Evolutionary conservation across 1,140 invertebrate genomes (phyloP), one percentile per base, ranked within the genome.

Genomic region (Drosophila nigrodunni): DNA sequence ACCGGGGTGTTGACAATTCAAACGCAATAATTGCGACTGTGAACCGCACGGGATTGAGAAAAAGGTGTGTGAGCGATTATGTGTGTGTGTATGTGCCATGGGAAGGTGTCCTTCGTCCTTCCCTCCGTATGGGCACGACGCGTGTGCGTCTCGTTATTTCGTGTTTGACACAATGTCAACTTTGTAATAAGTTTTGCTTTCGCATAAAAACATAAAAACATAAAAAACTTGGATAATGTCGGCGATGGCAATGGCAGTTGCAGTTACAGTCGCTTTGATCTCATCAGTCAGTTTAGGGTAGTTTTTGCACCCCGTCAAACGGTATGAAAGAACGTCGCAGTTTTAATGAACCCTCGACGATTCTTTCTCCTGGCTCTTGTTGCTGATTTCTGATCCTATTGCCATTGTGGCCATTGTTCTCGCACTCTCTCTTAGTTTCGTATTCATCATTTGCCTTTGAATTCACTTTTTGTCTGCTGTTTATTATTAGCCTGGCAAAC

Each of bases 131-230:
- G 6, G 35, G 47, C 8, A 52, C 68, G 60, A 44, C 68, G 73
- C 69, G 69, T 73, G 74, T 65, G 47, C 47, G 58, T 37, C 41
- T 87, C 83, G 83, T 88, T 88, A 88, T 82, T 82, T 77, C 77
- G 77, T 88, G 85, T 88, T 88, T 89, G 83, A 88, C 83, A 88
- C 83, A 88, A 88, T 88, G 83, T 88, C 83, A 88, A 83, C 85
- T 89, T 69, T 80, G 74, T 89, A 88, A 88, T 88, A 88, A 88
- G 85, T 88, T 89, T 88, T 77, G 49, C 73, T 71, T 71, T 69
- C 47, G 37, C 58, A 78, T 66, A 78, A 71, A 73, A 66, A 55
- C 44, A 39, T 25, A 66, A 58, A 44, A 50, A 55, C 37, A 25
- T 52, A 43, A 62, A 44, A n/a, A 57, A 52, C 11, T 43, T 43